phyloP scores from a whole-genome alignment of 1,140 invertebrate genomes.

The Sycophaga agraensis region DNA sequence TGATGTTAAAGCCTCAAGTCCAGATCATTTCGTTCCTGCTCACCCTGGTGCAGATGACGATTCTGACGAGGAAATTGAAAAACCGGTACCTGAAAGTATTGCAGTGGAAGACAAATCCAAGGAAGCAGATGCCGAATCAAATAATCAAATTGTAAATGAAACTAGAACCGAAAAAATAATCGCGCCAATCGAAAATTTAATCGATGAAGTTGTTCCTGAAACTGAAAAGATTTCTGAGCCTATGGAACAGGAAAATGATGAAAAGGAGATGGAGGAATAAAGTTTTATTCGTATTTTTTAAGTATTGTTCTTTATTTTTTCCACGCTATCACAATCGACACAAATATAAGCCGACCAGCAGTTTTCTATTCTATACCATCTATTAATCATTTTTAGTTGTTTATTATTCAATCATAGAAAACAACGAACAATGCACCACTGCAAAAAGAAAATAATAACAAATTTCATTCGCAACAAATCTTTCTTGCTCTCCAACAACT shows the following conservation, averaged over 20 bases:
- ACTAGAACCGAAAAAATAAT: conserved; percentile 19
- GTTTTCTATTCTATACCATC: conserved; percentile 34
- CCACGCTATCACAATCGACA: conserved; percentile 34
- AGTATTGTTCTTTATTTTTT: conserved; percentile 25
- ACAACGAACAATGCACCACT: conserved; percentile 26
- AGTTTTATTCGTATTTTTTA: conserved; percentile 11
- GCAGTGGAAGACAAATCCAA: neutral
- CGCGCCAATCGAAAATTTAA: conserved; percentile 46
- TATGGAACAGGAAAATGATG: neutral
- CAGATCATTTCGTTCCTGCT: conserved; percentile 53
- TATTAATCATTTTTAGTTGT: conserved; percentile 19
- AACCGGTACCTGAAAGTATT: neutral
- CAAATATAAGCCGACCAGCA: conserved; percentile 32
- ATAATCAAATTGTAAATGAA: neutral
- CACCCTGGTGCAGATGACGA: conserved; percentile 62
- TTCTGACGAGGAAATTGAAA: conserved; percentile 55
- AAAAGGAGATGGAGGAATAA: neutral
- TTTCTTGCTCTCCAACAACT: neutral
- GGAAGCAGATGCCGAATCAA: conserved; percentile 18
- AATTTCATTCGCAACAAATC: neutral
- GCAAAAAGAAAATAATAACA: conserved; percentile 5
- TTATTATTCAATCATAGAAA: conserved; percentile 22
- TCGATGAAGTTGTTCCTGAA: conserved; percentile 25
- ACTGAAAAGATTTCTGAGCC: neutral
- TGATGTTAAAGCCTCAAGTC: conserved; percentile 44